phyloP scores from a whole-genome alignment of 2,113 vertebrate genomes.

The Jacana jacana region DNA sequence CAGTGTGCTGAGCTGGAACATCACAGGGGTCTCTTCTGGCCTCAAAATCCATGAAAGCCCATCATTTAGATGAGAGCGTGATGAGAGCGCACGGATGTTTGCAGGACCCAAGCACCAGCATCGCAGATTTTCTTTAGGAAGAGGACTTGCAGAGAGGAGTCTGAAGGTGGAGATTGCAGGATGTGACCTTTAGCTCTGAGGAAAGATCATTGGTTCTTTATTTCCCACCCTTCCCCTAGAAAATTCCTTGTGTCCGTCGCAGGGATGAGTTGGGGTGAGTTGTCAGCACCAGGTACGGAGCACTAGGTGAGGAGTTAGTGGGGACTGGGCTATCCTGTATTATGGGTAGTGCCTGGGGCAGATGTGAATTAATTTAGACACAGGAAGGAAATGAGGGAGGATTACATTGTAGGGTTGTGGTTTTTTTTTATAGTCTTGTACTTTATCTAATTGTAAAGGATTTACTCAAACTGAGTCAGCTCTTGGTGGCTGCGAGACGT shows the following conservation, averaged over 20 bases:
- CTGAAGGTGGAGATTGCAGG: background rate
- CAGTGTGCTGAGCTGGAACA: background rate
- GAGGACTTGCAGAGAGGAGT: background rate
- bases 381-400: background rate
- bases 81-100: background rate
- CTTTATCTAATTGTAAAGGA: background rate
- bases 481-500: background rate
- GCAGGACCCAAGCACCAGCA: background rate
- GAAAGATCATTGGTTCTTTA: fast-evolving
- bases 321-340: fast-evolving
- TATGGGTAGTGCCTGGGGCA: background rate
- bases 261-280: background rate
- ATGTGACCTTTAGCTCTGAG: background rate
- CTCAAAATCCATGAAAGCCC: background rate
- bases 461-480: background rate
- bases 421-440: background rate
- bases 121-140: background rate
- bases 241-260: background rate
- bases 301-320: background rate
- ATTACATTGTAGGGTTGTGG: background rate
- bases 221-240: background rate
- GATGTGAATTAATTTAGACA: background rate
- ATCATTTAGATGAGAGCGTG: background rate
- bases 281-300: background rate
- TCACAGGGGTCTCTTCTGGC: background rate